Conservation (phyloP, 2,888 invertebrate species). For the Neelides folsomi region DNA sequence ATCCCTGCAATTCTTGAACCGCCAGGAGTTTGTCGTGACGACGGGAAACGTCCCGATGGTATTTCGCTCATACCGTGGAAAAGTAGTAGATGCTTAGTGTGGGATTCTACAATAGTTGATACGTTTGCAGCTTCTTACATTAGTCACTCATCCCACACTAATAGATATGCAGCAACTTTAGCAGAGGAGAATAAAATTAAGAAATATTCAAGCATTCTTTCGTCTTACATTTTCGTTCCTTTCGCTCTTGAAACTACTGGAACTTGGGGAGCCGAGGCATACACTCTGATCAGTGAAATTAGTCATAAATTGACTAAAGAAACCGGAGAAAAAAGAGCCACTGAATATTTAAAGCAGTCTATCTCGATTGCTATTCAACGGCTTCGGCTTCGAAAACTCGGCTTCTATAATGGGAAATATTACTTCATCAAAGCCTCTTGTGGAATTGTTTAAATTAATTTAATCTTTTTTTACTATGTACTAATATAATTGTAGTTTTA, state of each 20-base stretch:
- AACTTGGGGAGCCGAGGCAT: background rate
- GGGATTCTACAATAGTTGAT: conserved; percentile 10
- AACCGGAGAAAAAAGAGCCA: conserved; percentile 6
- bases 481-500: too few relatives aligned
- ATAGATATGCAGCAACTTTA: background rate
- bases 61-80: conserved; percentile 7
- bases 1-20: conserved; percentile 7
- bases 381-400: background rate
- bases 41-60: conserved; percentile 9
- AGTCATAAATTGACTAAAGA: background rate
- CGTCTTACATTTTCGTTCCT: background rate
- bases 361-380: conserved; percentile 2
- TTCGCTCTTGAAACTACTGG: conserved; percentile 4
- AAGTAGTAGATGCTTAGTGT: conserved; percentile 4
- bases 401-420: background rate
- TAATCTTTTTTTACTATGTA: too few relatives aligned
- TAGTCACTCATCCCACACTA: too few relatives aligned
- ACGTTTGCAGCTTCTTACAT: conserved; percentile 1
- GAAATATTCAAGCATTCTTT: background rate
- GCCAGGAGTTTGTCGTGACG: conserved; percentile 1
- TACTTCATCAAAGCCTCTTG: too few relatives aligned
- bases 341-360: background rate
- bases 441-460: too few relatives aligned
- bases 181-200: background rate
- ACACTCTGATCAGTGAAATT: too few relatives aligned